Conservation (phyloP, 2,113 vertebrate genomes). For the Lathamus discolor region DNA sequence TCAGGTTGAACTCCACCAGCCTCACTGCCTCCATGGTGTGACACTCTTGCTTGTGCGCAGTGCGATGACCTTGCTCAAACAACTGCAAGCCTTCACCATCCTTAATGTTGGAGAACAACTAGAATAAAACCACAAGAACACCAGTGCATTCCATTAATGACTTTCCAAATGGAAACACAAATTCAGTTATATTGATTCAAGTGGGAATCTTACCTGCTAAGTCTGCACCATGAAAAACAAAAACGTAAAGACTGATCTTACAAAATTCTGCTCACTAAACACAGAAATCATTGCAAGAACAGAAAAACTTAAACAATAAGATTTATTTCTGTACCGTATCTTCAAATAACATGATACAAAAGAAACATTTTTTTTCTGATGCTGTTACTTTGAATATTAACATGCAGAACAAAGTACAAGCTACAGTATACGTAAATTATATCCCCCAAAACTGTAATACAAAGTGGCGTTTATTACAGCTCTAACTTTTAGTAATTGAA, state of each 20-base stretch:
- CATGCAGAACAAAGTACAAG: neutral
- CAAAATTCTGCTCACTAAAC: neutral
- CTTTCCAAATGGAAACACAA: neutral
- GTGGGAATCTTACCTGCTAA: neutral
- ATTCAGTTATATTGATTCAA: neutral
- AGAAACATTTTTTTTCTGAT: neutral
- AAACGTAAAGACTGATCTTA: neutral
- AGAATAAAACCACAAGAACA: neutral
- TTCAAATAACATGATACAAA: neutral
- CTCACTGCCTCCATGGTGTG: slow-evolving; percentile 92
- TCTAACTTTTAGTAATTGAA: neutral
- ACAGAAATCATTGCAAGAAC: neutral
- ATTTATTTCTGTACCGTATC: neutral
- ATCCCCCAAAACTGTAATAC: neutral
- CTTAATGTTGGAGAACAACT: slow-evolving; percentile 85
- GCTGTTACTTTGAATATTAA: neutral
- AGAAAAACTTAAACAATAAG: neutral
- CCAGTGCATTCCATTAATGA: neutral
- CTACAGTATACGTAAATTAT: neutral
- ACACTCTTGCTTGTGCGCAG: slow-evolving; percentile 84
- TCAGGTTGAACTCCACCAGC: slow-evolving; percentile 89
- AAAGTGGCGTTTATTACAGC: neutral
- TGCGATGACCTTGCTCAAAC: slow-evolving; percentile 84
- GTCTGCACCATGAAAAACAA: neutral
- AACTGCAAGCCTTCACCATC: slow-evolving; percentile 80